Conservation (phyloP, 2,113 vertebrate species). For the Nettapus auritus region DNA sequence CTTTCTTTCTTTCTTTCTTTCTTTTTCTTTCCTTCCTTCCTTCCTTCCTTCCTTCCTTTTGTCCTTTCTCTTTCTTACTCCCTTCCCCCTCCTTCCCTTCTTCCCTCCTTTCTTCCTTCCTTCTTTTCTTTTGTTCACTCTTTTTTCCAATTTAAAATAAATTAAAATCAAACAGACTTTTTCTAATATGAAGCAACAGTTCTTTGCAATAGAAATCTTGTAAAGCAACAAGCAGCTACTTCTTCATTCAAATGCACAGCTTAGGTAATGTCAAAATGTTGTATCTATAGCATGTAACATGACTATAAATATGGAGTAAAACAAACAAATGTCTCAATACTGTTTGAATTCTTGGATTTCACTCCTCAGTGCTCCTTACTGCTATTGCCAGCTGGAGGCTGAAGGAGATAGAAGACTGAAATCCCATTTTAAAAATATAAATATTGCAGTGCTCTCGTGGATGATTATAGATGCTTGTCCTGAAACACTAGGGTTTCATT, state of each 20-base stretch:
- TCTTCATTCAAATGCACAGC: constrained; percentile 5
- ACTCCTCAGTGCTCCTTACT: background rate
- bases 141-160: background rate
- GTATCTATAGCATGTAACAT: background rate
- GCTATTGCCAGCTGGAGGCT: background rate
- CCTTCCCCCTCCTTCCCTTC: too few relatives aligned
- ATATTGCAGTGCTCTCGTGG: constrained; percentile 44
- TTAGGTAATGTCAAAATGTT: constrained; percentile 9
- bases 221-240: background rate
- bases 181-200: background rate
- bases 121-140: too few relatives aligned
- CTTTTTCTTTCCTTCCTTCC: too few relatives aligned
- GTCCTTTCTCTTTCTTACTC: too few relatives aligned
- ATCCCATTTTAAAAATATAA: constrained; percentile 40
- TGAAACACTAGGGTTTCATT: constrained; percentile 29
- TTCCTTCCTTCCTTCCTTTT: too few relatives aligned
- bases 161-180: background rate
- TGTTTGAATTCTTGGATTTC: background rate
- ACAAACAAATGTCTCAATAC: background rate
- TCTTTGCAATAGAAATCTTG: background rate
- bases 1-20: too few relatives aligned
- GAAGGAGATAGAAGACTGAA: background rate
- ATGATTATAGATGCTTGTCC: constrained; percentile 39
- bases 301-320: background rate
- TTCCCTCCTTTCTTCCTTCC: too few relatives aligned